Base-by-base conservation (phyloP, 2,797 vertebrate genomes). In the Parauchenoglanis ngamensis region DNA sequence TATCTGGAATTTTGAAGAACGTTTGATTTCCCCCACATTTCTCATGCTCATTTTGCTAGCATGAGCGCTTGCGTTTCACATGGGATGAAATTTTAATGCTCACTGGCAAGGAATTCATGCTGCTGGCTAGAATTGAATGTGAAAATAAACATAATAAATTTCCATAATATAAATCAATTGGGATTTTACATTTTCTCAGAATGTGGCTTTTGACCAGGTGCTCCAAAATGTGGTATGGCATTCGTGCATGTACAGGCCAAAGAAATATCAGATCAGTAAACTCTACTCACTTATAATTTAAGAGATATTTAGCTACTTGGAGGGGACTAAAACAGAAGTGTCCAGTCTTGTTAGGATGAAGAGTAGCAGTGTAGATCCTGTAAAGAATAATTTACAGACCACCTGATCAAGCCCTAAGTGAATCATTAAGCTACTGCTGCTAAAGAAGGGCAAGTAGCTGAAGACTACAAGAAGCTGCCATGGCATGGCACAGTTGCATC, bases 261-360 rank as follows among this genome's bases (percentile, higher is more conserved):
- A 87, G 76, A 88, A 82, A 81, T 70, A 87, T 83, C 65, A 89
- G 89, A 83, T 76, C 79, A 79, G 77, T 78, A 59, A 90, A 90
- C 85, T 81, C 89, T 91, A 90, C 91, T 91, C 91, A 87, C 86
- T 88, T 86, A 91, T 91, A 90, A 93, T 90, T 93, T 92, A 89
- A 90, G 87, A 76, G 80, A 83, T 83, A 91, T 93, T 94, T 90
- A 91, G 87, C 90, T 87, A 77, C 86, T 91, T 93, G 92, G 93
- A 93, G 89, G 85, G 89, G 87, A 90, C 94, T 95, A 89, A 94
- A 93, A 92, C 88, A 91, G 85, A 92, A 85, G 87, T 93, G 93
- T 94, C 94, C 91, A 86, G 89, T 90, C 86, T 90, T 92, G 89
- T 93, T 93, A 93, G 91, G 77, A 67, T 86, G 68, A 83, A 85